A percentile compares a stretch with the other conserved stretches of the same genome.
phyloP scores from a whole-genome alignment of 2,113 vertebrate species.

The Rhagologus leucostigma region DNA sequence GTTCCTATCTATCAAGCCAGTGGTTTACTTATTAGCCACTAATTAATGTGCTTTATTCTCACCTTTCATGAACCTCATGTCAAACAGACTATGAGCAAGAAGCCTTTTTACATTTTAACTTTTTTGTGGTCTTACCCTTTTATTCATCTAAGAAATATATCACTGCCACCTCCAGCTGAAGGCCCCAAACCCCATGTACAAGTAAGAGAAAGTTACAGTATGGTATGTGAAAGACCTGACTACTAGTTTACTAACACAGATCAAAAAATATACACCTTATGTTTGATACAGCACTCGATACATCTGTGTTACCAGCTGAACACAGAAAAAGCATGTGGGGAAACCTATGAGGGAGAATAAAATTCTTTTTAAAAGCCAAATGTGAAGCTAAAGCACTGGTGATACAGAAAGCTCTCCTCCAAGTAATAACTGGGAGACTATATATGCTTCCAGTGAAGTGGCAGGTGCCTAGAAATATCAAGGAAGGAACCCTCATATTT shows the following conservation, averaged over 20 bases:
- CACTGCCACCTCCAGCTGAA: neutral
- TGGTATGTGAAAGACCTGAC: neutral
- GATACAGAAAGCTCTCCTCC: neutral
- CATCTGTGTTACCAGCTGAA: neutral
- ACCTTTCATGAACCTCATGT: conserved; percentile 26
- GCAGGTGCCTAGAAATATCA: neutral
- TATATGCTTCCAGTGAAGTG: neutral
- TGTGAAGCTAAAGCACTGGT: neutral
- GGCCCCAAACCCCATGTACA: neutral
- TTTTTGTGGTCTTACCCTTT: conserved; percentile 26
- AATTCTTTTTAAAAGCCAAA: neutral
- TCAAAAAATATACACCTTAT: neutral
- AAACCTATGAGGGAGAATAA: neutral
- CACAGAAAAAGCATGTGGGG: neutral
- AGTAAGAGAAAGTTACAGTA: neutral
- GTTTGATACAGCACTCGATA: neutral
- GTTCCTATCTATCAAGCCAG: conserved; percentile 7
- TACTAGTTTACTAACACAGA: neutral
- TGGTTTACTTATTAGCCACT: conserved; percentile 39
- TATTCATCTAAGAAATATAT: conserved; percentile 14
- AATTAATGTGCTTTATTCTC: conserved; percentile 17
- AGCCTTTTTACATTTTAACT: neutral
- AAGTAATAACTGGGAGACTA: neutral
- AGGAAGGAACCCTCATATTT: neutral
- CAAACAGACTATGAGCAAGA: neutral